These are phyloP conservation scores for Clarias macrocephalus DNA, from an alignment of 2,113 vertebrate genomes.

Conservation along the genomic window DNA sequence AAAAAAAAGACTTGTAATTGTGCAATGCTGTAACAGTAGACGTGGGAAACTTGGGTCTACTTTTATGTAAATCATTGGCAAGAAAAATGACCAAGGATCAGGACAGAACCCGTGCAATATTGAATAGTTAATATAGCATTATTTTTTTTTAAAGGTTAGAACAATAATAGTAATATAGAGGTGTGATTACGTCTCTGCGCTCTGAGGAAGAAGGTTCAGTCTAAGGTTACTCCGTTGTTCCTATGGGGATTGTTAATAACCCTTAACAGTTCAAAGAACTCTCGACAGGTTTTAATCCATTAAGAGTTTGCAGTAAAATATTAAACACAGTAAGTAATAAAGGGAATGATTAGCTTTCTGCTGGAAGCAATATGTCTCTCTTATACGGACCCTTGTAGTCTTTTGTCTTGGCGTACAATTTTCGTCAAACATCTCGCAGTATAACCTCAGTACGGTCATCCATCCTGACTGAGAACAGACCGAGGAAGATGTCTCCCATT, in stretches of 20 bases:
- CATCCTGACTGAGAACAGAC: conserved; percentile 16
- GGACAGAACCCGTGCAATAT: not conserved
- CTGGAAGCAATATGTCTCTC: conserved; percentile 15
- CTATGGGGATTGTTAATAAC: not conserved
- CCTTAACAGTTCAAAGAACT: not conserved
- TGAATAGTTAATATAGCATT: not conserved
- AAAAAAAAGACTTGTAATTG: too few species aligned
- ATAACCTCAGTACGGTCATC: conserved; percentile 21
- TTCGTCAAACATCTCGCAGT: conserved; percentile 10
- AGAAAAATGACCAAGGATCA: not conserved
- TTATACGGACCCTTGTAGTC: conserved; percentile 2
- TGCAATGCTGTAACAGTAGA: not conserved
- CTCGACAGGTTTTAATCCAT: not conserved
- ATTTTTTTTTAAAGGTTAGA: not conserved
- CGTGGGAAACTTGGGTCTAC: not conserved
- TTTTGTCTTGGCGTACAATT: conserved; percentile 31
- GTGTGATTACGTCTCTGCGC: not conserved
- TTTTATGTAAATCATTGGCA: not conserved
- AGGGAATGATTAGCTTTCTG: conserved; percentile 23
- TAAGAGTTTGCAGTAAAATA: not conserved
- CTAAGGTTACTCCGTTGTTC: not conserved
- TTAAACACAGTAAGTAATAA: conserved; percentile 6
- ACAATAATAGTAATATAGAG: not conserved
- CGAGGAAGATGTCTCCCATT: conserved; percentile 48
- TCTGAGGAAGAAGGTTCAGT: not conserved